Base-by-base conservation (phyloP, 2,113 vertebrate genomes). In the Notothenia rossii region DNA sequence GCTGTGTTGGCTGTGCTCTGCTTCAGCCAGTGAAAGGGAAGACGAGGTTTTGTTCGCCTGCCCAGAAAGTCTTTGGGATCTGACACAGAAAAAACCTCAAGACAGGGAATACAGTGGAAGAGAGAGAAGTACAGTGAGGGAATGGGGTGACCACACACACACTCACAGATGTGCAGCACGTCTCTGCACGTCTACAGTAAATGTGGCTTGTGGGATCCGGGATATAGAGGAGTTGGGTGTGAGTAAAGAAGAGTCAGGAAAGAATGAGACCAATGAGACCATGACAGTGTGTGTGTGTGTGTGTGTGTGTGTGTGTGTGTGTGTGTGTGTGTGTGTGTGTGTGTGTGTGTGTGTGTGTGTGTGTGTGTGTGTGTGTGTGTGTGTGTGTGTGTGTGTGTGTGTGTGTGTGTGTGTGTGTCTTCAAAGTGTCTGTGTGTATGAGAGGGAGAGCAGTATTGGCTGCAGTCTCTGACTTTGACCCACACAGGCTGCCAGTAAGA, bases 221-320 rank as follows among this genome's bases (percentile, higher is more conserved):
- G 64, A 82, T 65, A 36, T 9, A 46, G 58, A 69, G 56, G 72
- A 69, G 68, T 72, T 84, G 22, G 61, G 64, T 53, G n/a, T 45
- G 6, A 59, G 60, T 75, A 65, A 20, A 66, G 43, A 50, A 74
- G 63, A 54, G 17, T n/a, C 17, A 53, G 49, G 29, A 53, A 84
- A 78, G 83, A 91, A 83, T 90, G 86, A 91, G 89, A 82, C 84
- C 87, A 91, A 83, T 90, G 86, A 91, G 89, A 82, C 84, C 87
- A 88, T 87, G 82, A 80, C 62, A 74, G 25, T 25, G 25, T 25
- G 54, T 4, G 74, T 75, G 68, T 85, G 67, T 66, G 36, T 75
- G 77, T 79, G 69, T 54, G 33, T 18, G 33, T 50, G 7, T 55
- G 55, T 75, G 72, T 79, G 73, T 36, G 36, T 83, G 73, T 62